phyloP scores from a whole-genome alignment of 1,140 invertebrate species.

The Anastatus disparis region DNA sequence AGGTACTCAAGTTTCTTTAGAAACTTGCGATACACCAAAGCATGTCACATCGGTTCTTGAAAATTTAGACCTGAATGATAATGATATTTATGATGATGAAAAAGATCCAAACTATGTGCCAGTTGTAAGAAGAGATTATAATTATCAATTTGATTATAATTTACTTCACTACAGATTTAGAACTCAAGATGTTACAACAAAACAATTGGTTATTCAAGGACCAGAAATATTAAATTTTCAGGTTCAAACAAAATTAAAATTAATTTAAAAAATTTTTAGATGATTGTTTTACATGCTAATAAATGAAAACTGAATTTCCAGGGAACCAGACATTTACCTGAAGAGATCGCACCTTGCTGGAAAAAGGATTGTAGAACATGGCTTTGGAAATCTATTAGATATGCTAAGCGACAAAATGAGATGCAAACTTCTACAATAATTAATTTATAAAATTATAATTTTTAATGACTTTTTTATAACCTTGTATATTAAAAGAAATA shows the following conservation, averaged over 20 bases:
- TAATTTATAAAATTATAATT: slow-evolving; percentile 12
- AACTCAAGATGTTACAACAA: slow-evolving; percentile 54
- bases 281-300: no score
- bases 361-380: slow-evolving; percentile 76
- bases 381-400: slow-evolving; percentile 70
- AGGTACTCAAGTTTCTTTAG: slow-evolving; percentile 44
- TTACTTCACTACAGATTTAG: slow-evolving; percentile 41
- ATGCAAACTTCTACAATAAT: slow-evolving; percentile 12
- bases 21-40: slow-evolving; percentile 27
- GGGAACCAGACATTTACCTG: slow-evolving; percentile 59
- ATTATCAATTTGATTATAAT: slow-evolving; percentile 37
- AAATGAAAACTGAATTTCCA: no score
- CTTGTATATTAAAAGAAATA: not conserved
- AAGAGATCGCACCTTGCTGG: slow-evolving; percentile 69
- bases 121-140: not conserved
- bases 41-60: slow-evolving; percentile 47
- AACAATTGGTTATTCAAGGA: slow-evolving; percentile 52
- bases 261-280: slow-evolving; percentile 20
- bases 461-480: not conserved
- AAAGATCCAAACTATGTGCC: not conserved
- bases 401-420: slow-evolving; percentile 46
- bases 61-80: slow-evolving; percentile 48
- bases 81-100: slow-evolving; percentile 42
- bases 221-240: slow-evolving; percentile 57
- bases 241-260: slow-evolving; percentile 49